phyloP scores from a whole-genome alignment of 64 coral and sea anemone genomes.

The Exaiptasia diaphana region DNA sequence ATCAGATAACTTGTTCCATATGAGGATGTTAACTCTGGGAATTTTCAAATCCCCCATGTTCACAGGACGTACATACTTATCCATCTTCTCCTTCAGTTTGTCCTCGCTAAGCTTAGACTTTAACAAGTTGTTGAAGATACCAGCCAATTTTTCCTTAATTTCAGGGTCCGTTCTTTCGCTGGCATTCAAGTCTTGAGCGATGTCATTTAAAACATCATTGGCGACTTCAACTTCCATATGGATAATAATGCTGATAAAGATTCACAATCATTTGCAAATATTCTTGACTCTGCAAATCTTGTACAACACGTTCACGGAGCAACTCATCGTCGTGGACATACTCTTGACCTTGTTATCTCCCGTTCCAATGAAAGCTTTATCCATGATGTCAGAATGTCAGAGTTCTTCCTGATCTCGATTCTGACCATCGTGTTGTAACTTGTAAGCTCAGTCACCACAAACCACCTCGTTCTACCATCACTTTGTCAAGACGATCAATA shows the following conservation, averaged over 20 bases:
- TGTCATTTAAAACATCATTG: too few species aligned
- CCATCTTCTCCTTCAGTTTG: slow-evolving; percentile 23
- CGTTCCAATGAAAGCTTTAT: neutral
- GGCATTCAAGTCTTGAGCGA: neutral
- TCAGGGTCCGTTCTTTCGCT: slow-evolving; percentile 3
- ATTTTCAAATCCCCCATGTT: neutral
- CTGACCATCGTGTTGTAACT: neutral
- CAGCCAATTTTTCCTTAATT: neutral
- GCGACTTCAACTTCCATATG: slow-evolving; percentile 22
- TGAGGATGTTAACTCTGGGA: slow-evolving; percentile 10
- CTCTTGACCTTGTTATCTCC: slow-evolving; percentile 12
- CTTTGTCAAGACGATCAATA: neutral
- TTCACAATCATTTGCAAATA: neutral
- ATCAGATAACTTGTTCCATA: slow-evolving; percentile 25
- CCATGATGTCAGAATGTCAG: neutral
- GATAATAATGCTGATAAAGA: neutral
- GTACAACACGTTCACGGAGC: neutral
- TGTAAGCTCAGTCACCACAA: neutral
- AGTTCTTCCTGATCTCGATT: neutral
- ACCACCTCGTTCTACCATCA: neutral
- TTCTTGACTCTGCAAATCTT: slow-evolving; percentile 18
- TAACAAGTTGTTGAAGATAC: slow-evolving; percentile 30
- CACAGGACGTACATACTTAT: neutral
- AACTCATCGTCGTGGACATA: slow-evolving; percentile 14
- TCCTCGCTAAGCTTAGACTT: slow-evolving; percentile 16